Evolutionary conservation across 2,888 invertebrate species (phyloP).

Genomic region (Nematopogon swammerdamellus): DNA sequence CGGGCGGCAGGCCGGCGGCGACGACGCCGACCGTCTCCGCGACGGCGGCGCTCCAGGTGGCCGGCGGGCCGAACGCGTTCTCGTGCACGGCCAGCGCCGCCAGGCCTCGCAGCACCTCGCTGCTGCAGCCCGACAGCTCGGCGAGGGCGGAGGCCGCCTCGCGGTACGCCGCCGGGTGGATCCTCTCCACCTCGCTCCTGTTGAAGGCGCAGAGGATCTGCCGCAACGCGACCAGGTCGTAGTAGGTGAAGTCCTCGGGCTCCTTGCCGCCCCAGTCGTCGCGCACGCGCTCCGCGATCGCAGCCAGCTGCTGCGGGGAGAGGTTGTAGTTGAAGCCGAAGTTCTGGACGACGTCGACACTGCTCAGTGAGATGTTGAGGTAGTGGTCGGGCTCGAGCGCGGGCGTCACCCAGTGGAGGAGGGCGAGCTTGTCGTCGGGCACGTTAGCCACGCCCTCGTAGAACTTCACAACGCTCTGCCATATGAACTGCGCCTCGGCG

Average conservation of each 20-base stretch:
- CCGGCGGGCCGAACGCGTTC: slow-evolving; percentile 39
- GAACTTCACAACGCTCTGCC: slow-evolving; percentile 27
- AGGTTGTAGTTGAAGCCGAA: slow-evolving; percentile 51
- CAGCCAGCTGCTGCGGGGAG: slow-evolving; percentile 30
- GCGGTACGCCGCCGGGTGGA: slow-evolving; percentile 51
- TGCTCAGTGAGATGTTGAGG: slow-evolving; percentile 44
- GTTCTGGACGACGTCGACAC: slow-evolving; percentile 51
- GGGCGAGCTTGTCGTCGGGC: slow-evolving; percentile 34
- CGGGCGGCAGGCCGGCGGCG: slow-evolving; percentile 26
- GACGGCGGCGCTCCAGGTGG: slow-evolving; percentile 32
- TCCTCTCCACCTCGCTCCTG: slow-evolving; percentile 42
- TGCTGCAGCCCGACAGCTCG: slow-evolving; percentile 24
- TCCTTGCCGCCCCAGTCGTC: slow-evolving; percentile 50
- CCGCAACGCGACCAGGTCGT: slow-evolving; percentile 48
- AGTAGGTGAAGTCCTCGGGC: slow-evolving; percentile 53
- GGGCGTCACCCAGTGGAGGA: slow-evolving; percentile 42
- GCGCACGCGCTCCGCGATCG: slow-evolving; percentile 47
- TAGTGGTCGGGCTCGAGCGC: slow-evolving; percentile 48
- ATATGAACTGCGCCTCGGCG: slow-evolving; percentile 30
- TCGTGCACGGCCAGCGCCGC: slow-evolving; percentile 37
- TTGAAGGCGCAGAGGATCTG: slow-evolving; percentile 59
- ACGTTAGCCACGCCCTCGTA: slow-evolving; percentile 31
- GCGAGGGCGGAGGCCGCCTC: slow-evolving; percentile 43
- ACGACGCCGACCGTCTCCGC: slow-evolving; percentile 35
- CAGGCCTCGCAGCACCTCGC: slow-evolving; percentile 38